These are phyloP conservation scores for Aricia agestis DNA, from an alignment of 1,140 invertebrate genomes.

Conservation along the genomic window DNA sequence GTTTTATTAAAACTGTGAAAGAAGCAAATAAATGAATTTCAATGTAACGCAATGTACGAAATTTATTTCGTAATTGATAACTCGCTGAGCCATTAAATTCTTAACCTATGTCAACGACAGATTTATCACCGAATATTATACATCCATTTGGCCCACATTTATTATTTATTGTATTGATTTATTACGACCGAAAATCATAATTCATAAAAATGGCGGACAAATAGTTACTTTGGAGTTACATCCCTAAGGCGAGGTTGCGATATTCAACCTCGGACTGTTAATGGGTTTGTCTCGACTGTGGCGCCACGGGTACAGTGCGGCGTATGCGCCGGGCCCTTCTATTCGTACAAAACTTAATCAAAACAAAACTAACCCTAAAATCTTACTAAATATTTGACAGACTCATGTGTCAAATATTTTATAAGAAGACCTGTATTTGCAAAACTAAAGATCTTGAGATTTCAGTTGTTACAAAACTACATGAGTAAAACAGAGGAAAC, in stretches of 20 bases:
- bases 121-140: background rate
- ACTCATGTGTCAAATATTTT: no score
- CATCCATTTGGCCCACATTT: background rate
- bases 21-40: no score
- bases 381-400: no score
- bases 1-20: no score
- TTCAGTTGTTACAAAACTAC: no score
- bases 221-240: conserved; percentile 24
- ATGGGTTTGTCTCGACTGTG: conserved; percentile 44
- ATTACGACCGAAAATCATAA: background rate
- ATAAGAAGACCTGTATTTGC: no score
- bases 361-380: background rate
- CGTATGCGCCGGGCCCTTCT: background rate
- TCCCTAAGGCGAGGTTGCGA: conserved; percentile 35
- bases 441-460: no score
- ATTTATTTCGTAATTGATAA: background rate
- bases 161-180: conserved; percentile 1
- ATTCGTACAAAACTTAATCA: conserved; percentile 1
- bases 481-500: no score
- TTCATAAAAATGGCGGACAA: conserved; percentile 8
- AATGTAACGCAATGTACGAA: background rate
- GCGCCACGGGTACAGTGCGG: conserved; percentile 33
- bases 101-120: background rate
- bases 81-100: background rate
- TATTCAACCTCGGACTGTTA: conserved; percentile 38